Evolutionary conservation across 2,797 vertebrate species (phyloP).

Genomic region (Otus scops): DNA sequence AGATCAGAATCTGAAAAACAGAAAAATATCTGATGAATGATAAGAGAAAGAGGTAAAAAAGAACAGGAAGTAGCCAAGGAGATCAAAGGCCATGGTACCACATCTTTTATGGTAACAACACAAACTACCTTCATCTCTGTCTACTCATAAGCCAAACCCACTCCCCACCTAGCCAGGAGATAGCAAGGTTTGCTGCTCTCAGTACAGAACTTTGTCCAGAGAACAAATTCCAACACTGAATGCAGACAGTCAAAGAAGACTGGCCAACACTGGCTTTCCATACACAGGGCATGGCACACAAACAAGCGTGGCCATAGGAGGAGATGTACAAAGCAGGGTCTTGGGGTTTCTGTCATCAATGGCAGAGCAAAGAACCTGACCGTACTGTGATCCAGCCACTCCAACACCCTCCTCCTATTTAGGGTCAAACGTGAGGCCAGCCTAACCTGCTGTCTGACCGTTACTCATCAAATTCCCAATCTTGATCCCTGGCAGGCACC

Average conservation of each 20-base stretch:
- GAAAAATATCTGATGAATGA: not conserved
- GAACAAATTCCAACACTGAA: not conserved
- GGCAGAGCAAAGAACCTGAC: not conserved
- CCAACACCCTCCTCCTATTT: not conserved
- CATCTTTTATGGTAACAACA: not conserved
- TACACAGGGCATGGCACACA: not conserved
- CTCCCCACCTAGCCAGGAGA: not conserved
- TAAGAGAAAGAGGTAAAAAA: not conserved
- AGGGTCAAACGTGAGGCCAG: not conserved
- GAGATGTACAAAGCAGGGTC: accelerated
- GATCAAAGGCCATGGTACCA: not conserved
- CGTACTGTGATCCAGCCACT: accelerated
- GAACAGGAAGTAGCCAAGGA: not conserved
- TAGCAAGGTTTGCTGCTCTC: not conserved
- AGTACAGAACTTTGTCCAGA: not conserved
- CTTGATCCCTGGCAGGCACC: not conserved
- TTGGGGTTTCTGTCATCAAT: not conserved
- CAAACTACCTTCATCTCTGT: not conserved
- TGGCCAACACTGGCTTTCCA: not conserved
- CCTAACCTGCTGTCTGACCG: not conserved
- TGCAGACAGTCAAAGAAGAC: not conserved
- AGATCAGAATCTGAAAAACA: not conserved
- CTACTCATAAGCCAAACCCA: not conserved
- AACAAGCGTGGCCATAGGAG: not conserved
- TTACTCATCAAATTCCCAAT: not conserved